These are phyloP conservation scores for Polyergus mexicanus DNA, from an alignment of 1,140 invertebrate genomes.

Conservation along the genomic window DNA sequence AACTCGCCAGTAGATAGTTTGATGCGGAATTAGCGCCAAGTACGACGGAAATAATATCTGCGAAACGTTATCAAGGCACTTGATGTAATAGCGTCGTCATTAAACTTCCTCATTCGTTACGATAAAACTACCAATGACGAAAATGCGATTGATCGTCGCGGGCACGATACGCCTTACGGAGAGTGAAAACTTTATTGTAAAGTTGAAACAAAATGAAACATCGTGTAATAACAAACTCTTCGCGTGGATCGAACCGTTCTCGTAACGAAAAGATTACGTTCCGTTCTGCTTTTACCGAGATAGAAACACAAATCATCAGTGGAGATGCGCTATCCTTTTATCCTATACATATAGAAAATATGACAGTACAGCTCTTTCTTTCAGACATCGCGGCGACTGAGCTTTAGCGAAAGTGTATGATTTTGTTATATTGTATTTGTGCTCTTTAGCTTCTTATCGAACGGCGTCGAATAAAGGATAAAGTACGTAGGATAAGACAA, in stretches of 20 bases:
- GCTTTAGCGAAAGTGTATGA: not conserved
- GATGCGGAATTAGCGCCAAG: slow-evolving; percentile 38
- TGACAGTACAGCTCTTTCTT: slow-evolving; percentile 61
- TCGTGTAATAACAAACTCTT: slow-evolving; percentile 8
- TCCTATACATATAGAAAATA: not conserved
- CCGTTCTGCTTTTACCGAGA: slow-evolving; percentile 54
- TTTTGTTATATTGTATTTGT: slow-evolving; percentile 16
- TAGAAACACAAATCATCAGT: slow-evolving; percentile 57
- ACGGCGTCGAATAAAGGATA: not conserved
- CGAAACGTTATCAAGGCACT: slow-evolving; percentile 48
- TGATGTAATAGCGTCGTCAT: slow-evolving; percentile 34
- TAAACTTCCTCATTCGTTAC: slow-evolving; percentile 46
- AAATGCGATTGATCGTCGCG: slow-evolving; percentile 26
- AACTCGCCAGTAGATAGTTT: not conserved
- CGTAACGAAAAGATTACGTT: slow-evolving; percentile 31
- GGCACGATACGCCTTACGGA: not conserved
- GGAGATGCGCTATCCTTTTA: slow-evolving; percentile 48
- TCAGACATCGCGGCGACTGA: slow-evolving; percentile 45
- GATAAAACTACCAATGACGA: slow-evolving; percentile 5
- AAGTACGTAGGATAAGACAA: slow-evolving; percentile 39
- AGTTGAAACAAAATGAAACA: slow-evolving; percentile 1
- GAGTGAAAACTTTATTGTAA: not conserved
- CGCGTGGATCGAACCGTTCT: not conserved
- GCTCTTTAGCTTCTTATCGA: slow-evolving; percentile 53
- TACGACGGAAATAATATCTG: slow-evolving; percentile 27